Percentiles rank a stretch among this genome's conserved stretches.
Conservation (phyloP, 2,888 invertebrate species). For the Graphium colonna region DNA sequence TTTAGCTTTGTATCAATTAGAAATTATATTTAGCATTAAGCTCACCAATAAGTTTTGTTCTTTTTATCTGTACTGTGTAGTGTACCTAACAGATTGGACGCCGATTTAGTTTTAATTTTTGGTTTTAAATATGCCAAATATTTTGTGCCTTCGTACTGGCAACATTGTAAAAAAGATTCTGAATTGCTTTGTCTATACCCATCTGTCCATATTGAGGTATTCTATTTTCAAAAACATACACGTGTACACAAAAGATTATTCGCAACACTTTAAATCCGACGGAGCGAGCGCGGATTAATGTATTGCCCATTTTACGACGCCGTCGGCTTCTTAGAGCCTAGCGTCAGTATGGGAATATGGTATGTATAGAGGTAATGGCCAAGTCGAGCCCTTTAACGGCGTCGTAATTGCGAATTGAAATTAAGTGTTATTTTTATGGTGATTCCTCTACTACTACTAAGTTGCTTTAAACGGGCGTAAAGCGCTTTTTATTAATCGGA, state of each 20-base stretch:
- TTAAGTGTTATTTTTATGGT: conserved; percentile 80
- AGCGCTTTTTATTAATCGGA: conserved; percentile 74
- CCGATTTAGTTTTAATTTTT: too few relatives aligned
- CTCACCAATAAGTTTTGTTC: too few relatives aligned
- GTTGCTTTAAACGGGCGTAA: conserved; percentile 76
- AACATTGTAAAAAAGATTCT: too few relatives aligned
- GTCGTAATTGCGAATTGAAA: conserved; percentile 76
- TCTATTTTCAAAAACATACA: background rate
- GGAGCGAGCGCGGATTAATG: conserved; percentile 20
- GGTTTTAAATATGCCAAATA: too few relatives aligned
- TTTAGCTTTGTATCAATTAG: too few relatives aligned
- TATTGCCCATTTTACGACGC: conserved; percentile 55
- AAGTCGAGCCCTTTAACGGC: conserved; percentile 68
- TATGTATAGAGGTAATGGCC: conserved; percentile 65
- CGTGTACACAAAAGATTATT: conserved; percentile 5
- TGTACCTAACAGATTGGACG: too few relatives aligned
- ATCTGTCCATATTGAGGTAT: too few relatives aligned
- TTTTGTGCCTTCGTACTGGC: too few relatives aligned
- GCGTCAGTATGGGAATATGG: conserved; percentile 52
- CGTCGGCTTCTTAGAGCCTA: conserved; percentile 54
- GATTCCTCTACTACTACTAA: conserved; percentile 77
- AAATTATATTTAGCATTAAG: too few relatives aligned
- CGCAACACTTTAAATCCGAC: conserved; percentile 1
- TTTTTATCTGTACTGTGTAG: too few relatives aligned
- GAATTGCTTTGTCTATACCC: too few relatives aligned